Percentiles rank a stretch among this genome's conserved stretches.
Conservation (phyloP, 2,113 vertebrate genomes). For the Dasyprocta punctata region DNA sequence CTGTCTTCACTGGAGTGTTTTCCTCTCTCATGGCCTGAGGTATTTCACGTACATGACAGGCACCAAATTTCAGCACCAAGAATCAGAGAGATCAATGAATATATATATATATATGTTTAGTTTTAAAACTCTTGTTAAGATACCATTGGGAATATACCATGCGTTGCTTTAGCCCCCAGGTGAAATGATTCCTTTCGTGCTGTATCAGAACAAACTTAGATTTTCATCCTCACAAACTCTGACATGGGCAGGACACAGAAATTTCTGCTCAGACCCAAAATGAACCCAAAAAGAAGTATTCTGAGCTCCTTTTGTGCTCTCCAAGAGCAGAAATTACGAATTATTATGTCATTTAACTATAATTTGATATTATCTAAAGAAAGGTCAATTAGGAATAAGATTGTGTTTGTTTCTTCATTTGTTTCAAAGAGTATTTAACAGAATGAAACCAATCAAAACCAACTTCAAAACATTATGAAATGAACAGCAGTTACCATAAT, state of each 20-base stretch:
- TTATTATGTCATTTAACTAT: background rate
- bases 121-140: background rate
- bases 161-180: background rate
- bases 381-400: background rate
- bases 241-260: background rate
- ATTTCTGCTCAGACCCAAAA: background rate
- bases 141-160: background rate
- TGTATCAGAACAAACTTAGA: background rate
- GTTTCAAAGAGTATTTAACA: too few relatives aligned
- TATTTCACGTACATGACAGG: background rate
- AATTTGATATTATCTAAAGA: background rate
- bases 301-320: background rate
- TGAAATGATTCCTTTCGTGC: background rate
- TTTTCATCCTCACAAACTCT: background rate
- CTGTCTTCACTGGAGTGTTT: background rate
- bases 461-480: too few relatives aligned
- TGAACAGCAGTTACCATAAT: too few relatives aligned
- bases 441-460: too few relatives aligned
- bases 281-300: background rate
- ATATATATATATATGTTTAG: background rate
- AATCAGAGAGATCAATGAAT: background rate
- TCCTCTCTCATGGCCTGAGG: background rate
- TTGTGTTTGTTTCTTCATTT: background rate
- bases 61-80: background rate
- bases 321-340: slow-evolving; percentile 5